Evolutionary conservation across 2,888 invertebrate species (phyloP).

Genomic region (Lamellibrachia satsuma): DNA sequence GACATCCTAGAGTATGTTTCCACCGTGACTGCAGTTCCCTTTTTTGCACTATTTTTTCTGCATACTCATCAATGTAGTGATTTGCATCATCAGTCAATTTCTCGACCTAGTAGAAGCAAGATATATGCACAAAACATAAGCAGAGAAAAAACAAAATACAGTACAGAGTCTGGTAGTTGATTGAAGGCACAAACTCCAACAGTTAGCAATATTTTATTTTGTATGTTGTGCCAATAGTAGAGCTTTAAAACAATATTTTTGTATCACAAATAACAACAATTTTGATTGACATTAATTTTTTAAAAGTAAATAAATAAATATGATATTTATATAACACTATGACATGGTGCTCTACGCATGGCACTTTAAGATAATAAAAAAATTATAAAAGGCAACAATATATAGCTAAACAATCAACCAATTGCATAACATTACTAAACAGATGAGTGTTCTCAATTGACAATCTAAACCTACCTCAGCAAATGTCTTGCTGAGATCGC

Average conservation of each 20-base stretch:
- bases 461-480: not conserved
- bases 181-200: not conserved
- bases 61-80: conserved; percentile 2
- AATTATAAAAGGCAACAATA: too few relatives aligned
- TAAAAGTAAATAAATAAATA: too few relatives aligned
- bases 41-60: not conserved
- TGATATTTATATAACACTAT: too few relatives aligned
- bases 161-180: not conserved
- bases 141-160: not conserved
- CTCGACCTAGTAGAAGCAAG: not conserved
- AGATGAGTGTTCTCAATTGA: not conserved
- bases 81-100: not conserved
- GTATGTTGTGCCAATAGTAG: too few relatives aligned
- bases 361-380: too few relatives aligned
- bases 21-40: not conserved
- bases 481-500: not conserved
- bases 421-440: too few relatives aligned
- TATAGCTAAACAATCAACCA: too few relatives aligned
- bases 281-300: too few relatives aligned
- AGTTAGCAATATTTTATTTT: too few relatives aligned
- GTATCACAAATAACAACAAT: too few relatives aligned
- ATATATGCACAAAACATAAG: not conserved
- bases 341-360: too few relatives aligned
- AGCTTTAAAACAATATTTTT: too few relatives aligned
- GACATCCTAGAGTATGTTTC: not conserved